A percentile compares a stretch with the other conserved stretches of the same genome.
Evolutionary conservation across 2,888 invertebrate species (phyloP).

Genomic region (Tiliacea aurago): DNA sequence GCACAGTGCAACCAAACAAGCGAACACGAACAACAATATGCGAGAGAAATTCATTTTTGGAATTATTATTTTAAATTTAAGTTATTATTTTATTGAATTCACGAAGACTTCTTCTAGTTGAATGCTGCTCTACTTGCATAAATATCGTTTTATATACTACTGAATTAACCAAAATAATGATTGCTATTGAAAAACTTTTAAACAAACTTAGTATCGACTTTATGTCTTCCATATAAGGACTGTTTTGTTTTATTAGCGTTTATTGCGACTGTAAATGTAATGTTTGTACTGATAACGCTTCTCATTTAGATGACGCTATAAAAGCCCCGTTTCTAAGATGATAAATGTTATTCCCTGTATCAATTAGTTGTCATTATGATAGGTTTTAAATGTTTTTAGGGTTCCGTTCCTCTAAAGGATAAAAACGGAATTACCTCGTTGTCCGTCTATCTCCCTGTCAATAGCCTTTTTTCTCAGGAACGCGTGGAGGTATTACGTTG

Average conservation of each 20-base stretch:
- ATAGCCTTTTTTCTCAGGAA: too few species aligned
- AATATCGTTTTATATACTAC: conserved; percentile 34
- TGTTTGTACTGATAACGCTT: conserved; percentile 21
- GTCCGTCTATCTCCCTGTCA: too few species aligned
- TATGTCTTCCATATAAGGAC: not conserved
- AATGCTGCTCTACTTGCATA: conserved; percentile 44
- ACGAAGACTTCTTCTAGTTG: conserved; percentile 5
- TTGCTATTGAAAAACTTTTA: not conserved
- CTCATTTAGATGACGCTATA: not conserved
- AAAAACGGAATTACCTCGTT: too few species aligned
- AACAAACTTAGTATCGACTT: not conserved
- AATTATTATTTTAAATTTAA: conserved; percentile 26
- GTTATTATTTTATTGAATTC: conserved; percentile 10
- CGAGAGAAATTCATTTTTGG: conserved; percentile 71
- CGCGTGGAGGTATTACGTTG: too few species aligned
- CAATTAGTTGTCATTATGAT: not conserved
- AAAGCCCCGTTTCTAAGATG: conserved; percentile 18
- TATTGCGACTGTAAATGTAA: not conserved
- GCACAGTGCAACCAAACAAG: conserved; percentile 72
- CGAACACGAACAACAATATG: conserved; percentile 67
- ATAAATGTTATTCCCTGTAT: conserved; percentile 16
- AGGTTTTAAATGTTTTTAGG: not conserved
- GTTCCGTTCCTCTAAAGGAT: too few species aligned
- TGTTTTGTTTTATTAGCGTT: not conserved
- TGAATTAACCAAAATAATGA: not conserved